Evolutionary conservation across 2,888 invertebrate genomes (phyloP), one percentile per base, ranked within the genome.

Genomic region (Onthophagus sagittarius): DNA sequence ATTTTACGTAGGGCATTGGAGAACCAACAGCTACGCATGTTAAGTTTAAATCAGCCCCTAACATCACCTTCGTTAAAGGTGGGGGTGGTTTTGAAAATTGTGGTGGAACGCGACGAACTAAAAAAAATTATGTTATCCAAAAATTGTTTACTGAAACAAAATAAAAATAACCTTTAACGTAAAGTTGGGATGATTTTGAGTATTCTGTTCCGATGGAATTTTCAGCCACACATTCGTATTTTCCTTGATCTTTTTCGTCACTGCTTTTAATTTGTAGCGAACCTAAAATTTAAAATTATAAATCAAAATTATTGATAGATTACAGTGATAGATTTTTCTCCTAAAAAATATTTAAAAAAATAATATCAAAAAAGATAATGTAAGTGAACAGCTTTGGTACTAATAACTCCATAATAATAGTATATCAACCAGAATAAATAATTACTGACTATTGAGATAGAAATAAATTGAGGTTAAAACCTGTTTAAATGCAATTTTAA

Each of bases 21-120:
- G 98, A 96, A 15, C 99, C 99, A 33, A 96, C 95, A 7, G 99
- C 99, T 72, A 98, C 97, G 85, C 99, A 99, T 73, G 97, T 97
- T 78, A 99, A 88, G 84, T 96, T 98, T 79, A 98, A 88, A 83
- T 93, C 93, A 0, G 94, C 93, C 11, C 97, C 97, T 70, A 97
- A 89, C 91, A 95, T 95, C 71, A 99, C 97, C 83, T 97, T 96
- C 78, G 92, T 94, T 71, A 92, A 86, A 9, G 92, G 88, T 63
- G 94, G 93, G 75, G 98, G 97, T 15, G 94, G 95, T 77, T 95
- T 94, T 11, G 98, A 96, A 86, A 99, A 99, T 82, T 95, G 94
- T 0, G 99, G 99, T 4, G 97, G 93, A 5, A 99, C 97, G 77
- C 98, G 90, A 76, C 99, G 93, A 76, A 97, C 98, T 97, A 62